These are phyloP conservation scores for Choreutis nemorana DNA, from an alignment of 2,888 invertebrate species.

Conservation along the genomic window DNA sequence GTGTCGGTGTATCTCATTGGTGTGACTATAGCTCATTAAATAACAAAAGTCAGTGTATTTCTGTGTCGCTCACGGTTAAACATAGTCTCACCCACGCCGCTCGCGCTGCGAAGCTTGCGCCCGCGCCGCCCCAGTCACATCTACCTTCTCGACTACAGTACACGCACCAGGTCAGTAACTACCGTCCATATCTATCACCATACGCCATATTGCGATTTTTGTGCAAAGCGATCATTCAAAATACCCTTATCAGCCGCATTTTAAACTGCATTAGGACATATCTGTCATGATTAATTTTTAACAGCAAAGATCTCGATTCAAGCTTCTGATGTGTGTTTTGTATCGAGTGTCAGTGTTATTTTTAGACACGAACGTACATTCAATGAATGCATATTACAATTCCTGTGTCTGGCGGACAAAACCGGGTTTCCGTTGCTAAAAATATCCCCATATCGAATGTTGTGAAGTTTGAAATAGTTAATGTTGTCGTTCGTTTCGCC, in stretches of 20 bases:
- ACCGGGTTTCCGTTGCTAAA: constrained; percentile 61
- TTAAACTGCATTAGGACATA: too few species aligned
- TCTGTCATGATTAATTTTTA: too few species aligned
- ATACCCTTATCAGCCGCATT: too few species aligned
- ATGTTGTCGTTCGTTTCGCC: too few species aligned
- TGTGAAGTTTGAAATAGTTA: constrained; percentile 40
- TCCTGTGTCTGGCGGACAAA: constrained; percentile 41
- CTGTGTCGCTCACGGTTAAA: constrained; percentile 60
- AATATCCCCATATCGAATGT: constrained; percentile 63
- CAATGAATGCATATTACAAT: constrained; percentile 53
- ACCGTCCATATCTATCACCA: not conserved
- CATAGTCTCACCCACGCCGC: constrained; percentile 57
- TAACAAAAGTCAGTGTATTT: constrained; percentile 63
- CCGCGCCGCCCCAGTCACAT: constrained; percentile 42
- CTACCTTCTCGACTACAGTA: constrained; percentile 45
- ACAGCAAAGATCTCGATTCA: too few species aligned
- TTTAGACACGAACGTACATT: constrained; percentile 40
- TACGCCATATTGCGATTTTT: too few species aligned
- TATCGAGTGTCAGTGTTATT: constrained; percentile 35
- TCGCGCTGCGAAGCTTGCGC: constrained; percentile 26
- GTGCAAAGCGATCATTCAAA: too few species aligned
- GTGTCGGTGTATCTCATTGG: too few species aligned
- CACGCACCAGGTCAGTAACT: constrained; percentile 54
- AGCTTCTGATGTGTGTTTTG: constrained; percentile 24
- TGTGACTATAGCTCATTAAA: too few species aligned